Base-by-base conservation (phyloP, 1,140 invertebrate species). In the Pogonus chalceus region DNA sequence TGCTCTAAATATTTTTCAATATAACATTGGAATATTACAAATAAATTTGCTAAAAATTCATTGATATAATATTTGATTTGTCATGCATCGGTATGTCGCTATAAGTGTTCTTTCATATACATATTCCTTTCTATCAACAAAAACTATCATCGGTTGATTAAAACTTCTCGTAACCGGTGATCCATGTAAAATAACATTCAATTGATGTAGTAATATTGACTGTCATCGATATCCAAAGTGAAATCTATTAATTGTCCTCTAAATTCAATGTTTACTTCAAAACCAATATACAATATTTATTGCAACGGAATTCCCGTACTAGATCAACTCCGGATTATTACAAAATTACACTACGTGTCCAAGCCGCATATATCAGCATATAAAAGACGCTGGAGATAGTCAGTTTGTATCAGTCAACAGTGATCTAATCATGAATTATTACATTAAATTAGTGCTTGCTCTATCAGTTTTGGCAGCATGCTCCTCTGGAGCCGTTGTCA, bases 171-270 rank as follows among this genome's bases (percentile, higher is more conserved):
- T 18, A 18, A 18, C 18, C 37, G 37, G 18, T 43, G 37, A 43
- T 43, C 37, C 37, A 16, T 43, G 37, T 43, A 43, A 43, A 43
- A 43, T 18, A 12, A 43, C 26, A 31, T 31, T 31, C 26, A 14
- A 14, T 31, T 18, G 9, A 18, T 43, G 37, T 43, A 43, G 37
- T 16, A 18, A 18, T n/a, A n/a, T 43, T 43, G 26, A 43, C 37
- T n/a, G n/a, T n/a, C n/a, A n/a, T n/a, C 37, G 18, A 9, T 43
- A 18, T 43, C n/a, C 37, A 43, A 43, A 43, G 37, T 43, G 37
- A 43, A 43, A 43, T 43, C 37, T 12, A 43, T 43, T 43, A 43
- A 43, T 18, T 43, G 37, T 43, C 37, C 37, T 43, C 37, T 7
- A 18, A 31, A 7, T 31, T 31, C 7, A 43, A 43, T 43, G 37